phyloP scores from a whole-genome alignment of 2,113 vertebrate genomes.

The Sceloporus tristichus region DNA sequence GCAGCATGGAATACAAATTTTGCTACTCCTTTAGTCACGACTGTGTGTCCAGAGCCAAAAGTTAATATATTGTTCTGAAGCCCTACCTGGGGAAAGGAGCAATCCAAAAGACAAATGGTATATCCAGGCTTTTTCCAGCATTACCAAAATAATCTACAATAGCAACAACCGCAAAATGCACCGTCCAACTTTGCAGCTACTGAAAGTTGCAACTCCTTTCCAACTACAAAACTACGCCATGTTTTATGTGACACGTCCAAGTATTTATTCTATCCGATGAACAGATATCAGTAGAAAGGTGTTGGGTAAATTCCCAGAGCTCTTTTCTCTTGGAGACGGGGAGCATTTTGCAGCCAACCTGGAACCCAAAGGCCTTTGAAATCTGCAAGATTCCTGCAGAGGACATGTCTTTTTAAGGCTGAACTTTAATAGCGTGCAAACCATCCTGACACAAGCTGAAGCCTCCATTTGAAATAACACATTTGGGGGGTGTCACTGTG shows the following conservation, averaged over 20 bases:
- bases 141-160: background rate
- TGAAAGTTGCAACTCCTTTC: background rate
- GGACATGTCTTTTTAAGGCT: background rate
- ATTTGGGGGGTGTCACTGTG: slow-evolving; percentile 67
- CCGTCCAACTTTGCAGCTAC: background rate
- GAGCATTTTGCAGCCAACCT: background rate
- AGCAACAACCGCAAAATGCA: too few species aligned
- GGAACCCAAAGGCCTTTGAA: background rate
- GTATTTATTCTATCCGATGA: background rate
- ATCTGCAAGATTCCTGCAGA: too few species aligned
- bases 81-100: background rate
- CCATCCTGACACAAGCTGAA: background rate
- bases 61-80: background rate
- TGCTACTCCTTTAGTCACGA: background rate
- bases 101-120: too few species aligned
- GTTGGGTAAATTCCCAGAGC: background rate
- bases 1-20: background rate
- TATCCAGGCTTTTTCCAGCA: background rate
- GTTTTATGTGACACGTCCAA: background rate
- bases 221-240: background rate
- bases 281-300: background rate
- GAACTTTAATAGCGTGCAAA: background rate
- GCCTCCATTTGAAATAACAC: slow-evolving; percentile 52
- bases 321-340: background rate
- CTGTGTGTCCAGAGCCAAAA: background rate